Conservation (phyloP, 2,113 vertebrate species). For the Salvelinus namaycush region DNA sequence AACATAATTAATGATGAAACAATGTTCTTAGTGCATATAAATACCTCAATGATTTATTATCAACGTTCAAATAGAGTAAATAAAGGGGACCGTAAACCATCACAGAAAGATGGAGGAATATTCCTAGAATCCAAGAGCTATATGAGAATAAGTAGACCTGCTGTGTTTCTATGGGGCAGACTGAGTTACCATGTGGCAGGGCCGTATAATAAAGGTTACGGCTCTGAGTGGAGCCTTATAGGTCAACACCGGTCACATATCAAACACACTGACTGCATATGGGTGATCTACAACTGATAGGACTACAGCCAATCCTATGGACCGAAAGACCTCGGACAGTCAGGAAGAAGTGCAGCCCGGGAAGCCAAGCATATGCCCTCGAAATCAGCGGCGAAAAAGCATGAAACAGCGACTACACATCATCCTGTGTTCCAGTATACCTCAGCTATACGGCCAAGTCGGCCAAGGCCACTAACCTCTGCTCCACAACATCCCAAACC, state of each 20-base stretch:
- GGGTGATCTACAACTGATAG: constrained; percentile 32
- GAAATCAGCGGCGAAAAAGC: constrained; percentile 19
- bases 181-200: constrained; percentile 7
- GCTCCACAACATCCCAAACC: neutral
- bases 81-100: neutral
- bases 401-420: constrained; percentile 11
- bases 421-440: constrained; percentile 3
- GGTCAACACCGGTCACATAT: constrained; percentile 25
- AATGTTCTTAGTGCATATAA: neutral
- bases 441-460: constrained; percentile 1
- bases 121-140: neutral
- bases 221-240: constrained; percentile 22
- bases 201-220: constrained; percentile 19
- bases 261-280: constrained; percentile 14
- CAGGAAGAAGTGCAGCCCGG: neutral
- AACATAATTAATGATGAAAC: neutral
- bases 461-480: neutral
- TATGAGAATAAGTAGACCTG: neutral
- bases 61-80: neutral
- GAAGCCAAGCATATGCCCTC: constrained; percentile 22
- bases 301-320: constrained; percentile 20
- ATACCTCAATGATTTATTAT: neutral
- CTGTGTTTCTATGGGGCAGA: neutral
- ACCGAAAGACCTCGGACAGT: constrained; percentile 22
- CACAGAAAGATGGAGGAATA: neutral